A percentile compares a stretch with the other conserved stretches of the same genome.
Conservation (phyloP, 2,888 invertebrate species). For the Troides oblongomaculatus region DNA sequence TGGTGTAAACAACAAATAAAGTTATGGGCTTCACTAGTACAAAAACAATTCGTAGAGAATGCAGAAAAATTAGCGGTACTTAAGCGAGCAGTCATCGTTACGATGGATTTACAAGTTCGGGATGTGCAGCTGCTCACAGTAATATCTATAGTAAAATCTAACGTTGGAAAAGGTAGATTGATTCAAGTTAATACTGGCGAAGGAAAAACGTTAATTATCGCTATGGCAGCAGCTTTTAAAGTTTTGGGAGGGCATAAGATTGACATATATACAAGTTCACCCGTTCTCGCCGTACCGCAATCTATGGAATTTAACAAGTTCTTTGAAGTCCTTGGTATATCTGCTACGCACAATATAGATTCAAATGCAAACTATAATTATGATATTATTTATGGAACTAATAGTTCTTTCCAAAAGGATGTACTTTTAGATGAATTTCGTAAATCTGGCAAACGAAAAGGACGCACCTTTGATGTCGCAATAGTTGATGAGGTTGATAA, state of each 20-base stretch:
- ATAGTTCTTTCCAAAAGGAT: constrained; percentile 29
- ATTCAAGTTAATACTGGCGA: constrained; percentile 32
- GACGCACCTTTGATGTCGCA: constrained; percentile 29
- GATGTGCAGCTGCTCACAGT: constrained; percentile 29
- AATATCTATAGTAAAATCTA: constrained; percentile 27
- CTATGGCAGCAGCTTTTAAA: constrained; percentile 28
- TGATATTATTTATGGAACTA: constrained; percentile 30
- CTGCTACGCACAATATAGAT: constrained; percentile 14
- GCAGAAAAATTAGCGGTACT: constrained; percentile 28
- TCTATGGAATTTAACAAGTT: constrained; percentile 21
- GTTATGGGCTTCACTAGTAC: constrained; percentile 1
- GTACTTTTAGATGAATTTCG: constrained; percentile 29
- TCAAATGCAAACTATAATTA: constrained; percentile 21
- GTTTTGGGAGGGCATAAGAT: constrained; percentile 28
- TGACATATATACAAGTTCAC: constrained; percentile 31
- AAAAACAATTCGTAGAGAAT: background rate
- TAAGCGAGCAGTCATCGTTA: constrained; percentile 13
- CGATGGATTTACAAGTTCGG: constrained; percentile 12
- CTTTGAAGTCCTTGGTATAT: constrained; percentile 12
- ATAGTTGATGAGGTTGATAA: constrained; percentile 33
- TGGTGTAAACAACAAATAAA: constrained; percentile 17
- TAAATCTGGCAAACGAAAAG: constrained; percentile 24
- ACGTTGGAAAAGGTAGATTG: constrained; percentile 27
- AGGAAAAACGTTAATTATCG: constrained; percentile 32
- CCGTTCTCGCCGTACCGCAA: constrained; percentile 29